Evolutionary conservation across 2,113 vertebrate species (phyloP).

Genomic region (Boleophthalmus pectinirostris): DNA sequence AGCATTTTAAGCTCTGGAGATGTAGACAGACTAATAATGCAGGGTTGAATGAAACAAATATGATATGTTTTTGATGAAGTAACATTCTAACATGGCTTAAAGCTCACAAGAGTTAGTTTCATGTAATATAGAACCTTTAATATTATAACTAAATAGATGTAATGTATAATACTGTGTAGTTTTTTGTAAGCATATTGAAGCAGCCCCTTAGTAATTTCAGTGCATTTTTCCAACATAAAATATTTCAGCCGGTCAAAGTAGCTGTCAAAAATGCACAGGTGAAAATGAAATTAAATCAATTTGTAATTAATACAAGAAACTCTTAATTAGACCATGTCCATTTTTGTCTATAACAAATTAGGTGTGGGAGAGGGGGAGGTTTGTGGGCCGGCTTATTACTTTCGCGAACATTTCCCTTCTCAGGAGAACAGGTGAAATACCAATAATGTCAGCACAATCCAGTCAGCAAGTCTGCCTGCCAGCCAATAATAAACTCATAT

Average conservation of each 20-base stretch:
- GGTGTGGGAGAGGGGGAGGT: constrained; percentile 51
- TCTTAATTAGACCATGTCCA: constrained; percentile 72
- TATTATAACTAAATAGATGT: too few relatives aligned
- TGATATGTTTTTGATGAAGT: too few relatives aligned
- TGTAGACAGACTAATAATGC: too few relatives aligned
- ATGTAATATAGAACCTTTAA: too few relatives aligned
- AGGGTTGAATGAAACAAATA: too few relatives aligned
- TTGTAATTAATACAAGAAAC: constrained; percentile 74
- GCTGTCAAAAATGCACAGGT: constrained; percentile 47
- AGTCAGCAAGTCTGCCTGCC: constrained; percentile 75
- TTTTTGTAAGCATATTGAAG: constrained; percentile 60
- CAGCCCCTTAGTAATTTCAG: constrained; percentile 40
- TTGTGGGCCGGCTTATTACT: constrained; percentile 76
- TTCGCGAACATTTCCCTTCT: constrained; percentile 65
- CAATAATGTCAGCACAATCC: constrained; percentile 78
- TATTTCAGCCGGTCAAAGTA: constrained; percentile 46
- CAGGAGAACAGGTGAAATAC: constrained; percentile 71
- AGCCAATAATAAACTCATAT: constrained; percentile 77
- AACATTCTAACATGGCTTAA: too few relatives aligned
- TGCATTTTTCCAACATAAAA: constrained; percentile 48
- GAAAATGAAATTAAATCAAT: constrained; percentile 71
- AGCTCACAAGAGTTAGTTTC: too few relatives aligned
- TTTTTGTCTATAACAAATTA: constrained; percentile 72
- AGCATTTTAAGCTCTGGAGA: too few relatives aligned
- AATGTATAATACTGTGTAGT: constrained; percentile 24